Base-by-base conservation (phyloP, 2,113 vertebrate genomes). In the Mystacornis crossleyi region DNA sequence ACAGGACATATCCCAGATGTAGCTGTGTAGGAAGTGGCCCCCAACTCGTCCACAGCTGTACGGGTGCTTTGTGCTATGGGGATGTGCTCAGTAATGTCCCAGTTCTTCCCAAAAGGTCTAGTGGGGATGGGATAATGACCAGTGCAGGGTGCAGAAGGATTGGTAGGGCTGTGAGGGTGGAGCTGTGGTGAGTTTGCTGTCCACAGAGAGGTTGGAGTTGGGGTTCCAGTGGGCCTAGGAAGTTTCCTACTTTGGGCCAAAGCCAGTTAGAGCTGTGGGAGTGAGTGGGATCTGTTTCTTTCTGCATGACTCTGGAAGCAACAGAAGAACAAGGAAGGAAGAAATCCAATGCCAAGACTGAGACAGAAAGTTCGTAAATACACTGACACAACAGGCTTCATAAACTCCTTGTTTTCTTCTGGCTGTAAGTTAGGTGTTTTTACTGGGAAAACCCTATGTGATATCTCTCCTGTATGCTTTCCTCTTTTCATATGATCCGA, bases 101-200 rank as follows among this genome's bases (percentile, higher is more conserved):
- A 4, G 12, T 70, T 77, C 51, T 73, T 77, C 43, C 38, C 3
- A 12, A 62, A 79, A 67, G 31, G 54, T 12, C 31, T 34, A 4
- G 23, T 42, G 54, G 45, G n/a, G 15, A 21, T 36, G 7, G 25
- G 24, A 31, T 9, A 81, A 38, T 0, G 0, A 23, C 26, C 31
- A 0, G 0, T 26, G n/a, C 12, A 31, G 18, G 18, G 25, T 17
- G 13, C 36, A 38, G 69, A 24, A 70, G 18, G 33, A 9, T 34
- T 81, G 20, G 6, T n/a, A 57, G 33, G 29, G 29, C 53, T 48
- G 18, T 21, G 29, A 61, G 62, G 6, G 8, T 34, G 24, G 71
- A 75, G 61, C 18, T 71, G 33, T 26, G 15, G 16, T 36, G 67
- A 53, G 28, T 61, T 86, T 77, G 28, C 36, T 91, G 34, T 58